phyloP scores from a whole-genome alignment of 2,888 invertebrate species.

The Netelia melanura region DNA sequence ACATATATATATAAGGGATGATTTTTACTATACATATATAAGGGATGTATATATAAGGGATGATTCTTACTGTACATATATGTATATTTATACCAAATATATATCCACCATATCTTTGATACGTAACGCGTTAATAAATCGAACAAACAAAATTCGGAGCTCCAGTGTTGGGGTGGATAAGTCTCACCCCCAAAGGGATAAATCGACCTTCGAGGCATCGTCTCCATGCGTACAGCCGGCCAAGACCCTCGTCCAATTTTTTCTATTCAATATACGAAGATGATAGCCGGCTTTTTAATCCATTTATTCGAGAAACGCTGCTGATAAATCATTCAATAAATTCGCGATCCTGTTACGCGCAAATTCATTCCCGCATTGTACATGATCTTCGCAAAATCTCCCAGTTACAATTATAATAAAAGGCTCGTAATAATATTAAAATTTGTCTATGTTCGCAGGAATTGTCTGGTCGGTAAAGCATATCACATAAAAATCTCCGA shows the following conservation, averaged over 20 bases:
- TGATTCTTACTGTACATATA: neutral
- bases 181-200: conserved; percentile 10
- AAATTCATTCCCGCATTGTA: neutral
- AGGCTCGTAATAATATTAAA: neutral
- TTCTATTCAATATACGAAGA: conserved; percentile 17
- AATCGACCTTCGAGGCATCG: conserved; percentile 25
- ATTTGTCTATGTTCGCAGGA: conserved; percentile 86
- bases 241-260: conserved; percentile 44
- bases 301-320: conserved; percentile 35
- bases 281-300: conserved; percentile 31
- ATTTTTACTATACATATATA: neutral
- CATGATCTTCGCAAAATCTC: neutral
- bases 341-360: conserved; percentile 9
- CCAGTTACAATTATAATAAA: neutral
- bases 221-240: neutral
- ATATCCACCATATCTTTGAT: conserved; percentile 6
- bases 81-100: neutral
- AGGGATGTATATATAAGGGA: neutral
- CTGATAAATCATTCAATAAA: conserved; percentile 39
- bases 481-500: conserved; percentile 94
- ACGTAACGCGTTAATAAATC: conserved; percentile 29
- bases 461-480: conserved; percentile 93
- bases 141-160: conserved; percentile 11
- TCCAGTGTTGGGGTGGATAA: neutral
- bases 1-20: neutral